Evolutionary conservation across 2,113 vertebrate genomes (phyloP).

Genomic region (Pampusana beccarii): DNA sequence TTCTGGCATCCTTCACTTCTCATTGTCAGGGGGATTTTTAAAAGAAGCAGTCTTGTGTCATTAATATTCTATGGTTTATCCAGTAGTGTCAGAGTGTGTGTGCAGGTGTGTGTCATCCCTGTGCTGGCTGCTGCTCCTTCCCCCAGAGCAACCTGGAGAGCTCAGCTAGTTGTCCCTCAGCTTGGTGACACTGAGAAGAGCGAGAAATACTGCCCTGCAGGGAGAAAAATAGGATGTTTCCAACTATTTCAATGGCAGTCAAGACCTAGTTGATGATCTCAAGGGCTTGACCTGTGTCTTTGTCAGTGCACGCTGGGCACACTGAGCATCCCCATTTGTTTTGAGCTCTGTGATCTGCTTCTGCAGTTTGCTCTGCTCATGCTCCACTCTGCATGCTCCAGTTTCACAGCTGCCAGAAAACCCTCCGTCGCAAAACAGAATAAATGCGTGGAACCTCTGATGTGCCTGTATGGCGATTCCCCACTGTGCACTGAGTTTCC

Average conservation of each 20-base stretch:
- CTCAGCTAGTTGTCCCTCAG: not conserved
- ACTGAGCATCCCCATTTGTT: not conserved
- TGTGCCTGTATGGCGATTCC: not conserved
- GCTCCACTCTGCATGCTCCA: not conserved
- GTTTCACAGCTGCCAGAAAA: not conserved
- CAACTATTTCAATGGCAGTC: not conserved
- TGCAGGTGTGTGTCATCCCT: not conserved
- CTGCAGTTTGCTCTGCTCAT: not conserved
- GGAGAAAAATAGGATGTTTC: not conserved
- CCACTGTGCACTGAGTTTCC: fast-evolving
- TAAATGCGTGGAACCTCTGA: not conserved
- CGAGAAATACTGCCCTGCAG: not conserved
- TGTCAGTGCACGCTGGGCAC: not conserved
- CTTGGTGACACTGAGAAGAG: not conserved
- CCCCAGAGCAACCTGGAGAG: not conserved
- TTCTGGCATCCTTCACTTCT: not conserved
- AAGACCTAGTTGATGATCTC: not conserved
- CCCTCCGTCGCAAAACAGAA: not conserved
- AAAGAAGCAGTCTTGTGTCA: not conserved
- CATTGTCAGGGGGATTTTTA: not conserved
- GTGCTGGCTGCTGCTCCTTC: not conserved
- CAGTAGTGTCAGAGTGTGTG: not conserved
- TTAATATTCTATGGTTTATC: not conserved
- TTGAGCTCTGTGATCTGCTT: not conserved
- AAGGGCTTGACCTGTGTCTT: not conserved